Percentiles rank a stretch among this genome's conserved stretches.
phyloP scores from a whole-genome alignment of 2,888 invertebrate genomes.

The Eupeodes latifasciatus region DNA sequence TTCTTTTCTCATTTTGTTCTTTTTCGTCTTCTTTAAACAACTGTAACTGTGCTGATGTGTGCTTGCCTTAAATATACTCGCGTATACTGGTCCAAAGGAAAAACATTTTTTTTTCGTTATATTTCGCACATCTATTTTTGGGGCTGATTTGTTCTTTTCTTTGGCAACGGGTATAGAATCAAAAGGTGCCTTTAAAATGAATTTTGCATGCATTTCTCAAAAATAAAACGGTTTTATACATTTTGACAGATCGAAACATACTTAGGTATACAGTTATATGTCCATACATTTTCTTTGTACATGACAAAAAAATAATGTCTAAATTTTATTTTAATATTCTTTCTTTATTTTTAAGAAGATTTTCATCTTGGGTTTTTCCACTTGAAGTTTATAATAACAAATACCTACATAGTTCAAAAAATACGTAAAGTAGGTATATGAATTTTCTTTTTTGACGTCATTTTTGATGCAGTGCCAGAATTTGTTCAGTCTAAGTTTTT shows the following conservation, averaged over 20 bases:
- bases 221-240: slow-evolving; percentile 9
- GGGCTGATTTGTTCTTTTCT: slow-evolving; percentile 46
- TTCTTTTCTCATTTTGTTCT: not conserved
- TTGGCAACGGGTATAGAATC: not conserved
- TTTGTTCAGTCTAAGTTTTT: slow-evolving; percentile 49
- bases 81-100: slow-evolving; percentile 29
- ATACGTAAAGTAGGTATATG: slow-evolving; percentile 11
- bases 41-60: slow-evolving; percentile 9
- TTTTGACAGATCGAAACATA: slow-evolving; percentile 20
- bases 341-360: slow-evolving; percentile 38
- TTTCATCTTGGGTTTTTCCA: slow-evolving; percentile 65
- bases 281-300: not conserved
- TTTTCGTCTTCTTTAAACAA: slow-evolving; percentile 5
- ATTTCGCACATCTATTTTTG: slow-evolving; percentile 56
- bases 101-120: slow-evolving; percentile 21
- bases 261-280: not conserved
- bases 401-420: too few relatives aligned
- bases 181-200: slow-evolving; percentile 7
- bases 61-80: not conserved
- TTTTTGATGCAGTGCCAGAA: slow-evolving; percentile 72
- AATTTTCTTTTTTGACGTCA: slow-evolving; percentile 66
- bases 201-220: slow-evolving; percentile 39
- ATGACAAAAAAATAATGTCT: not conserved
- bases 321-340: not conserved
- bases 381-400: slow-evolving; percentile 44